These are phyloP conservation scores for Latheticus oryzae DNA, from an alignment of 2,888 invertebrate species.

Conservation along the genomic window DNA sequence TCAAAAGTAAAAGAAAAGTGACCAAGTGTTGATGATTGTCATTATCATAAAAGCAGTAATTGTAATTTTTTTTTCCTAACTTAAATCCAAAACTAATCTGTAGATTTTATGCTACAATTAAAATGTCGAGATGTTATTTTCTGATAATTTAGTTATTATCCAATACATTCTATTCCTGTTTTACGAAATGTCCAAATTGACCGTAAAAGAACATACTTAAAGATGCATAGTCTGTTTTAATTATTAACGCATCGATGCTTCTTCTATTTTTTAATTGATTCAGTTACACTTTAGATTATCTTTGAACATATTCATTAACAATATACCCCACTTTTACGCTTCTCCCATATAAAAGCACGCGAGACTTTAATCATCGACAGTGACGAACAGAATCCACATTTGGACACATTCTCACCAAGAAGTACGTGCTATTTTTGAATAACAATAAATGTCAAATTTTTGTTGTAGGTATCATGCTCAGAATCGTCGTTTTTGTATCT, in stretches of 20 bases:
- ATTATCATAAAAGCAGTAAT: background rate
- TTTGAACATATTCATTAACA: constrained; percentile 20
- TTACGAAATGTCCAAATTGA: constrained; percentile 23
- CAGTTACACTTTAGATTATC: constrained; percentile 9
- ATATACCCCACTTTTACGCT: constrained; percentile 10
- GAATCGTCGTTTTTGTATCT: constrained; percentile 32
- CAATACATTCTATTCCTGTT: constrained; percentile 8
- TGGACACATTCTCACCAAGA: constrained; percentile 15
- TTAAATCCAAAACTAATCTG: too few relatives aligned
- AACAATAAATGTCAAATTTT: background rate
- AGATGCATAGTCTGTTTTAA: constrained; percentile 29
- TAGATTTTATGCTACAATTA: background rate
- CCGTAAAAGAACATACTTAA: constrained; percentile 19
- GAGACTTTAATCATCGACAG: constrained; percentile 6
- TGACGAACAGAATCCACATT: constrained; percentile 20
- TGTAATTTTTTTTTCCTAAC: background rate
- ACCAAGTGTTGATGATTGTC: background rate
- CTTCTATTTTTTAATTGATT: constrained; percentile 26
- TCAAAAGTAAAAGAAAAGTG: background rate
- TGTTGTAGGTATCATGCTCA: constrained; percentile 38
- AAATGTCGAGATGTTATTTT: constrained; percentile 5
- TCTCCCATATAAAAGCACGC: constrained; percentile 16
- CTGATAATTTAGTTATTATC: constrained; percentile 5
- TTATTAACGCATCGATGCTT: constrained; percentile 32
- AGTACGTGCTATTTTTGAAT: constrained; percentile 3